Conservation (phyloP, 2,888 invertebrate species). For the Lomographa bimaculata region DNA sequence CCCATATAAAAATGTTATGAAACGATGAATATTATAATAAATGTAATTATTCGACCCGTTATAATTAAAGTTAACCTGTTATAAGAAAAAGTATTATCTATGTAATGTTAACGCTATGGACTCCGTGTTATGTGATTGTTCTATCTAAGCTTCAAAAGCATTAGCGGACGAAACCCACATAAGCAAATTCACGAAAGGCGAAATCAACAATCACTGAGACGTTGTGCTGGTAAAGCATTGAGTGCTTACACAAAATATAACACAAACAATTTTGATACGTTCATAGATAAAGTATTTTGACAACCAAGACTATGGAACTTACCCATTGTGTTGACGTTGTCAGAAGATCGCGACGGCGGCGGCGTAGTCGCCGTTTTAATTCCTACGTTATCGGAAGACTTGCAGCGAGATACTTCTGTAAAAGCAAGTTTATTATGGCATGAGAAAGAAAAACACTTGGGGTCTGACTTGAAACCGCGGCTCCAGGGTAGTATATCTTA, state of each 20-base stretch:
- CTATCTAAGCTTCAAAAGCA: too few species aligned
- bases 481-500: too few species aligned
- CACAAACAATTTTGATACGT: neutral
- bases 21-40: too few species aligned
- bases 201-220: slow-evolving; percentile 23
- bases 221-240: slow-evolving; percentile 33
- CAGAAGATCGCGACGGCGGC: slow-evolving; percentile 75
- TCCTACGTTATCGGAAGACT: slow-evolving; percentile 77
- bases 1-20: too few species aligned
- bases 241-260: slow-evolving; percentile 28
- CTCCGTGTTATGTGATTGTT: too few species aligned
- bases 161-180: slow-evolving; percentile 38
- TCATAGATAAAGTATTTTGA: neutral
- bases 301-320: too few species aligned
- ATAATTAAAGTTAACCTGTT: too few species aligned
- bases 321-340: slow-evolving; percentile 79
- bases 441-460: too few species aligned
- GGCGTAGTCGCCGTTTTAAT: slow-evolving; percentile 62
- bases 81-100: too few species aligned
- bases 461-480: too few species aligned
- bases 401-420: slow-evolving; percentile 76
- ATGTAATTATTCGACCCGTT: too few species aligned
- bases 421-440: slow-evolving; percentile 18
- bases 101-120: too few species aligned
- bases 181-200: slow-evolving; percentile 52